Percentiles rank a stretch among this genome's conserved stretches.
These are phyloP conservation scores for Hippotragus niger DNA, from an alignment of 2,113 vertebrate species.

Conservation along the genomic window DNA sequence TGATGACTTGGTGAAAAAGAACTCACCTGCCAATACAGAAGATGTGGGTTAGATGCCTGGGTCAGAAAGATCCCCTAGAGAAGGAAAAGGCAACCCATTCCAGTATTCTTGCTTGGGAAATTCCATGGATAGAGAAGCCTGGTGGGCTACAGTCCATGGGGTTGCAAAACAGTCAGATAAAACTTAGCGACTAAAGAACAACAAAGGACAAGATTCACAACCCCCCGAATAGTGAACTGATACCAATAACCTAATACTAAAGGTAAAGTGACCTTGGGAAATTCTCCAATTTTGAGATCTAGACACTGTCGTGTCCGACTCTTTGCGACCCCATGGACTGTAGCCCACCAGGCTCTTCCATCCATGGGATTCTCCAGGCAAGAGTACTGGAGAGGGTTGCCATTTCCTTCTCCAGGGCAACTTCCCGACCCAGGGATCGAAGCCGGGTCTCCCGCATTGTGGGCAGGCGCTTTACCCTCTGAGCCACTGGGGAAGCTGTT, in stretches of 20 bases:
- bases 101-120: neutral
- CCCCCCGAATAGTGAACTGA: neutral
- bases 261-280: neutral
- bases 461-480: too few relatives aligned
- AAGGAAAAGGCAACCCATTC: neutral
- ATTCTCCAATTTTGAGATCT: neutral
- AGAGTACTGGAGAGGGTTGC: too few relatives aligned
- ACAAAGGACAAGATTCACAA: neutral
- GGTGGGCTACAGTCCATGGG: neutral
- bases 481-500: neutral
- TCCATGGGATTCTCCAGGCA: too few relatives aligned
- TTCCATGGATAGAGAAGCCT: neutral
- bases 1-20: neutral
- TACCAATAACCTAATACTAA: neutral
- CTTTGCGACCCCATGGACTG: too few relatives aligned
- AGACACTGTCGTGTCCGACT: neutral
- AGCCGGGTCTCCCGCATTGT: too few relatives aligned
- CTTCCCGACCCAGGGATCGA: too few relatives aligned
- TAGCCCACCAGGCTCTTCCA: too few relatives aligned
- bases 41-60: neutral
- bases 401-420: too few relatives aligned
- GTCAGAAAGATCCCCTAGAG: neutral
- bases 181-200: neutral
- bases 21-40: neutral
- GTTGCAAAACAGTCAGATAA: fast-evolving